A percentile compares a stretch with the other conserved stretches of the same genome.
phyloP scores from a whole-genome alignment of 2,113 vertebrate species.

The Rhynchomys soricoides region DNA sequence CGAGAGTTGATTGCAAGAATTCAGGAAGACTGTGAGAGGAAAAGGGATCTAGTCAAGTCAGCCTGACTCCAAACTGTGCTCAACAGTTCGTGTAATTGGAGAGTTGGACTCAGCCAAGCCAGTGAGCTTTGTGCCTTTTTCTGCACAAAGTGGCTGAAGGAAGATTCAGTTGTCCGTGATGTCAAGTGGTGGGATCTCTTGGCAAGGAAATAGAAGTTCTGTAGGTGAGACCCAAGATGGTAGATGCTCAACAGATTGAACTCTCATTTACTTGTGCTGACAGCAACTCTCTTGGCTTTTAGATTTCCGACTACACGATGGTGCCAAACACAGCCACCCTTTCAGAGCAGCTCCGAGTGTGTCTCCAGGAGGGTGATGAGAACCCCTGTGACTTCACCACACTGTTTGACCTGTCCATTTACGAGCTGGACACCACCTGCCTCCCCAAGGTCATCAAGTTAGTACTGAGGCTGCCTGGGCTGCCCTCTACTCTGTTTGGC shows the following conservation, averaged over 20 bases:
- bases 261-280: neutral
- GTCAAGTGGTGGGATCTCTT: neutral
- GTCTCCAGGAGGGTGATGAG: conserved; percentile 97
- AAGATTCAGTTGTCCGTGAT: neutral
- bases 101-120: neutral
- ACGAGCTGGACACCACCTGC: conserved; percentile 92
- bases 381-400: conserved; percentile 95
- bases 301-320: conserved; percentile 98
- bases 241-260: neutral
- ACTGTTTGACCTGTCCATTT: conserved; percentile 93
- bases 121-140: conserved; percentile 6
- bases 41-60: neutral
- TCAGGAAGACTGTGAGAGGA: neutral
- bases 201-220: neutral
- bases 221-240: neutral
- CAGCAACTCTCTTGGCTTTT: conserved; percentile 58
- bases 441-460: conserved; percentile 95
- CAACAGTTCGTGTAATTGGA: neutral
- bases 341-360: conserved; percentile 92
- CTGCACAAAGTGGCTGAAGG: neutral
- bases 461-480: conserved; percentile 75
- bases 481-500: neutral
- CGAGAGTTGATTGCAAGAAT: neutral
- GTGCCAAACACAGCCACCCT: conserved; percentile 92
- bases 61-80: neutral